Evolutionary conservation across 1,140 invertebrate genomes (phyloP), one percentile per base, ranked within the genome.

Genomic region (Caenorhabditis remanei): DNA sequence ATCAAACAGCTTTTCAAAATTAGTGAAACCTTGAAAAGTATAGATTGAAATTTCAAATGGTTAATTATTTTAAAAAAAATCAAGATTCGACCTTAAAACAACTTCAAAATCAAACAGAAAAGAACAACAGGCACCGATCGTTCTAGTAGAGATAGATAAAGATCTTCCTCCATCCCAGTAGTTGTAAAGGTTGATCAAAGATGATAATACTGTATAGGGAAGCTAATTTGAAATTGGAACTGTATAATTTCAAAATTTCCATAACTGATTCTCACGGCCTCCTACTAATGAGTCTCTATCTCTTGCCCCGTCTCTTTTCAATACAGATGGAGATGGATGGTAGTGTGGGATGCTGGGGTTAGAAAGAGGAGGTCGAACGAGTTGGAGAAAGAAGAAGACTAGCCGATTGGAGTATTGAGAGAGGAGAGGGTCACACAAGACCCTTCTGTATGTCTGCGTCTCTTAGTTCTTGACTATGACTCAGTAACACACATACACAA

Each of bases 321-420:
- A 8, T 14, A 53, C 11, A 14, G 50, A 14, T 14, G 7, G 14
- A 16, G 14, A 53, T 21, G 9, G 71, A 41, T 43, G 71, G 46
- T 11, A 11, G 40, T 13, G 2, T 24, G 46, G 71, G 46, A 53
- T 48, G 46, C 14, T 14, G 71, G 71, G n/a, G 9, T 19, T 14
- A 50, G 40, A 24, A 46, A 19, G 21, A 40, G 32, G 19, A 67
- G 24, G 32, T 53, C 40, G 71, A 50, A 50, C 71, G 71, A 79
- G 71, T 79, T 79, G 71, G 71, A 79, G 71, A 79, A 79, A 79
- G 46, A 79, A 79, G 24, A 46, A 79, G 71, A 79, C 71, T 79
- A 79, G 71, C 71, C 71, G 71, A 79, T 79, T 24, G 46, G 71
- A 79, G 46, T 48, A 53, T 48, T 24, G 40, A 50, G 71, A n/a